Conservation (phyloP, 2,888 invertebrate species). For the Drosophila anomalipes region DNA sequence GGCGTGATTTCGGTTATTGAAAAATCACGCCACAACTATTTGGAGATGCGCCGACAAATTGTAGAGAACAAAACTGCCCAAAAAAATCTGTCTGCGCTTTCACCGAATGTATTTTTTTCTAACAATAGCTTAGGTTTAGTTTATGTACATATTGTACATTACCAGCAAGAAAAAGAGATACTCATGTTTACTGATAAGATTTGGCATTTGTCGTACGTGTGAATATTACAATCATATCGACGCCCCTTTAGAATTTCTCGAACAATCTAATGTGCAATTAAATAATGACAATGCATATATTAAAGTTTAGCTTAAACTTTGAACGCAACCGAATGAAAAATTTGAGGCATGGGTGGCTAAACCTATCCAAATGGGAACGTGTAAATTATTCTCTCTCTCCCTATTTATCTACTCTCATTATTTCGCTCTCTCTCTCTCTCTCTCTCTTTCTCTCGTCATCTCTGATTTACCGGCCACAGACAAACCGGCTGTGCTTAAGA, state of each 20-base stretch:
- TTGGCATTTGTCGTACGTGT: constrained; percentile 36
- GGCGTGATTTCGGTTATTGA: constrained; percentile 37
- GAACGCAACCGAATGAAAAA: constrained; percentile 28
- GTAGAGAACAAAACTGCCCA: constrained; percentile 14
- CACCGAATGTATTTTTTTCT: constrained; percentile 31
- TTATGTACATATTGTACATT: constrained; percentile 16
- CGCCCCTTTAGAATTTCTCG: constrained; percentile 52
- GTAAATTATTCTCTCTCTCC: constrained; percentile 24
- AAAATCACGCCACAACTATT: constrained; percentile 58
- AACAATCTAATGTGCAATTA: constrained; percentile 49
- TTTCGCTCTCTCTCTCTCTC: constrained; percentile 4
- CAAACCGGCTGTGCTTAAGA: constrained; percentile 48
- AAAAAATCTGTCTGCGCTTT: constrained; percentile 48
- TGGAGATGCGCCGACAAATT: constrained; percentile 32
- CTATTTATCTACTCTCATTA: constrained; percentile 5
- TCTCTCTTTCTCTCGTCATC: constrained; percentile 17
- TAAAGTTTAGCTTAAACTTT: constrained; percentile 55
- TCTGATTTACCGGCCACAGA: constrained; percentile 26
- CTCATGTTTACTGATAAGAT: constrained; percentile 58
- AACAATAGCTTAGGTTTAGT: constrained; percentile 17
- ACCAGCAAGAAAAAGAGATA: constrained; percentile 28
- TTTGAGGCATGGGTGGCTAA: constrained; percentile 24
- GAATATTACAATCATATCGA: constrained; percentile 36
- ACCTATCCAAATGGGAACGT: constrained; percentile 27
- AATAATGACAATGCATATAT: constrained; percentile 36